Percentiles rank a stretch among this genome's conserved stretches.
Conservation (phyloP, 2,888 invertebrate genomes). For the Synanthedon andrenaeformis region DNA sequence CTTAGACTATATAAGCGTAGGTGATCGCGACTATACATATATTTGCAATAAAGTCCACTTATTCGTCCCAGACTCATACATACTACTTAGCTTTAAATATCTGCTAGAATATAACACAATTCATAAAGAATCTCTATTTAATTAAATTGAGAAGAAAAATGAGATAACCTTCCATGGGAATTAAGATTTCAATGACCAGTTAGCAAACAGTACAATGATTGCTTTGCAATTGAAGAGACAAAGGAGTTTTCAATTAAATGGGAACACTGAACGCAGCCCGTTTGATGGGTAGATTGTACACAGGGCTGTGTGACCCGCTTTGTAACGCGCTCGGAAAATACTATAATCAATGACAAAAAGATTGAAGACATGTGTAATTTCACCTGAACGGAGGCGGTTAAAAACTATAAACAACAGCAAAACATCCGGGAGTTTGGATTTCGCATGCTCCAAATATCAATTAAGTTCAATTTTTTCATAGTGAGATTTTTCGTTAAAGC, state of each 20-base stretch:
- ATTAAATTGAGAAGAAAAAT: conserved; percentile 1
- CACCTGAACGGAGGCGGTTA: conserved; percentile 12
- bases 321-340: conserved; percentile 6
- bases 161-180: conserved; percentile 4
- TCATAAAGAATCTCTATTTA: not conserved
- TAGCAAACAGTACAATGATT: conserved; percentile 6
- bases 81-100: no score
- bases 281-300: conserved; percentile 14
- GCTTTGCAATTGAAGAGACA: conserved; percentile 14
- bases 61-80: no score
- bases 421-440: no score
- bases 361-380: conserved; percentile 22
- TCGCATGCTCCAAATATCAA: not conserved
- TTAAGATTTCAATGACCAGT: conserved; percentile 2
- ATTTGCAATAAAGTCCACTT: no score
- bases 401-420: not conserved
- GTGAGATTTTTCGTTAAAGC: no score
- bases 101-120: not conserved
- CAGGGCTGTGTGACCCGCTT: not conserved
- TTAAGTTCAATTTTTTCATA: no score
- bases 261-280: conserved; percentile 18
- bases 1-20: no score
- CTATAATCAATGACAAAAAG: conserved; percentile 23
- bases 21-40: no score
- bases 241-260: conserved; percentile 29